Evolutionary conservation across 2,888 invertebrate species (phyloP).

Genomic region (Eupithecia vulgata): DNA sequence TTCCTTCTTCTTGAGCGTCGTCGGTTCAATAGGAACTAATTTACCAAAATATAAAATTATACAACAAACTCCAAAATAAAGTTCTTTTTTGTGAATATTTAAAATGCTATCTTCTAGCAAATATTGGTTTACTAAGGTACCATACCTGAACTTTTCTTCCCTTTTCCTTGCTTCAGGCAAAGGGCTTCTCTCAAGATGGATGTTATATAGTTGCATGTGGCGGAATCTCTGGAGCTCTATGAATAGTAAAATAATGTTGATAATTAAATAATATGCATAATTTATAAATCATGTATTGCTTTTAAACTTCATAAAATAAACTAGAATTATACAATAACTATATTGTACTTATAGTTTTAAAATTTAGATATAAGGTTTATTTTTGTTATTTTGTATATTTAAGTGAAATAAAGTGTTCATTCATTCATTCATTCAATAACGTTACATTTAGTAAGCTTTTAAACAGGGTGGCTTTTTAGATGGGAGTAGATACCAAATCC

Average conservation of each 20-base stretch:
- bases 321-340: no score
- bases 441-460: neutral
- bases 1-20: conserved; percentile 73
- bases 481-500: no score
- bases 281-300: neutral
- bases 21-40: conserved; percentile 66
- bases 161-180: conserved; percentile 83
- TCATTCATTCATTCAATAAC: no score
- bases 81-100: neutral
- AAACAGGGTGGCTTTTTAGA: no score
- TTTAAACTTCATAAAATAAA: no score
- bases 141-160: conserved; percentile 78
- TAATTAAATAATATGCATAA: neutral
- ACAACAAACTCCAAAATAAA: neutral
- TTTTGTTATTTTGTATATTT: no score
- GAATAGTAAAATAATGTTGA: conserved; percentile 10
- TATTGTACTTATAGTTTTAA: no score
- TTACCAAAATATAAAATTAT: conserved; percentile 41
- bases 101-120: neutral
- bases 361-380: no score
- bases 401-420: no score
- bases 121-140: neutral
- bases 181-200: conserved; percentile 85
- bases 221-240: conserved; percentile 82
- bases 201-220: conserved; percentile 81